Evolutionary conservation across 2,113 vertebrate species (phyloP), one percentile per base, ranked within the genome.

Genomic region (Corvus hawaiiensis): DNA sequence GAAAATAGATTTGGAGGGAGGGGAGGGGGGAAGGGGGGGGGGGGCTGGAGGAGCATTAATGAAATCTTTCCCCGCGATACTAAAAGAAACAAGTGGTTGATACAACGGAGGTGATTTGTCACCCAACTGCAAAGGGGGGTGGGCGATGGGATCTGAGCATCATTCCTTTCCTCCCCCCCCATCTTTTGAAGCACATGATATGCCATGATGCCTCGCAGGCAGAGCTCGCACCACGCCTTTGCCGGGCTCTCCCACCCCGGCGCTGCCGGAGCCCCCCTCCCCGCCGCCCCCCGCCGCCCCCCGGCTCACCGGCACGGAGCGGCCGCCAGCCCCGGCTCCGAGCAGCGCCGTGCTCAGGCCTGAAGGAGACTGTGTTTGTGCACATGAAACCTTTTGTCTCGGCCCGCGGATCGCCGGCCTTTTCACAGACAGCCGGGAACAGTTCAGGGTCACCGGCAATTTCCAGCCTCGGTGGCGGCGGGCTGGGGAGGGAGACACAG

Each of bases 361-460:
- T 22, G 33, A 26, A 46, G 82, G 11, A 90, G 87, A 66, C 61
- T 35, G 59, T 71, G 44, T 95, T 94, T 20, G 85, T 67, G 94
- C 77, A 51, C 90, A 24, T n/a, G 82, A 87, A 94, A 86, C 93
- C 97, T 95, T 97, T 98, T 98, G 97, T 98, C 96, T 97, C 43
- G 82, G 87, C 73, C 83, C 68, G 81, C 17, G 10, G 75, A 68
- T 73, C 10, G 75, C 91, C 91, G 35, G 90, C 46, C 89, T 91
- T 84, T 93, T 81, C 85, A 73, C 84, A 81, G 84, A 58, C 89
- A 58, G 35, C 87, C 30, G 62, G 79, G 67, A 76, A 74, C 48
- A 44, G 93, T 89, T 77, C 90, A 44, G 83, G 96, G 97, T 96
- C 94, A 96, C 66, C 32, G 69, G 72, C 74, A 41, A 96, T 82